Conservation (phyloP, 2,113 vertebrate species). For the Cyprinodon brontotheroides region DNA sequence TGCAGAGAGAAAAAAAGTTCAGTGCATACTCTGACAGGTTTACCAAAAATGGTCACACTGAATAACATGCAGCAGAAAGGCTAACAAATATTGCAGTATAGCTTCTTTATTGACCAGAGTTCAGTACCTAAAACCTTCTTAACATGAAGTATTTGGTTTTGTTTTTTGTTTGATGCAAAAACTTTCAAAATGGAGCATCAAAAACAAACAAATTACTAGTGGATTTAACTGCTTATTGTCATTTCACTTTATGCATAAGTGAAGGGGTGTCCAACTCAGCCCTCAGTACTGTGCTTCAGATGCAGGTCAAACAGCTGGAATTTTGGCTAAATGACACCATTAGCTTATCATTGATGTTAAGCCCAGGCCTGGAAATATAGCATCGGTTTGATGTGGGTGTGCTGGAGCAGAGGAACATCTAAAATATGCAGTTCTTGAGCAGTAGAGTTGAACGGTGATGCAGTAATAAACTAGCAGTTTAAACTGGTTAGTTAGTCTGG, state of each 20-base stretch:
- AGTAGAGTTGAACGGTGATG: not conserved
- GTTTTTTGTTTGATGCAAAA: not conserved
- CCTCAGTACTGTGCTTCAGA: not conserved
- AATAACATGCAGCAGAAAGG: not conserved
- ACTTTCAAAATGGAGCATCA: too few species aligned
- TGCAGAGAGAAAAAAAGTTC: not conserved
- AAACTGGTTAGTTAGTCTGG: not conserved
- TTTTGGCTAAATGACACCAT: not conserved
- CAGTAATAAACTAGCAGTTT: not conserved
- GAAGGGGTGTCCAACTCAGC: not conserved
- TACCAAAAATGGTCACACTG: not conserved
- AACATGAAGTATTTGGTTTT: not conserved
- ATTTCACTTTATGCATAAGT: not conserved
- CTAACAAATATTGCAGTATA: not conserved
- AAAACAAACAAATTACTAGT: not conserved
- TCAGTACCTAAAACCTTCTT: not conserved
- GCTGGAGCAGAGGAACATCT: not conserved
- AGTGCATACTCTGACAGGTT: not conserved
- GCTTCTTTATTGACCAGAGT: not conserved
- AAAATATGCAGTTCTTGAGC: not conserved
- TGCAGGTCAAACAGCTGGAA: not conserved
- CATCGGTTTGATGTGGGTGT: not conserved
- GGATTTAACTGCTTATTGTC: not conserved
- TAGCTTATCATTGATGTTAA: not conserved
- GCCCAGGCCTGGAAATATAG: not conserved